Conservation (phyloP, 2,888 invertebrate genomes). For the Cryptocephalus moraei region DNA sequence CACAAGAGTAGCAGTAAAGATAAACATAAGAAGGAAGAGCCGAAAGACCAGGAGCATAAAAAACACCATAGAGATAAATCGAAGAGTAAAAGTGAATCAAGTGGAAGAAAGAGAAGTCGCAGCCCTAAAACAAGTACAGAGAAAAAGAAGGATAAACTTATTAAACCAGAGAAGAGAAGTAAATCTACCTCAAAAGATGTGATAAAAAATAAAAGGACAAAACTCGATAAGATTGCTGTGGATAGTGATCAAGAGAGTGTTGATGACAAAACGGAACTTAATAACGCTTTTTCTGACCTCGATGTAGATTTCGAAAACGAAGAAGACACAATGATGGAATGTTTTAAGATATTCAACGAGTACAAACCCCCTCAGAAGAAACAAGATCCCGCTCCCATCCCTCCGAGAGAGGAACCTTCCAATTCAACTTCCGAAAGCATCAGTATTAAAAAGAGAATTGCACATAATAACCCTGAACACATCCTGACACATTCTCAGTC, state of each 20-base stretch:
- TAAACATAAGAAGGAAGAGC: slow-evolving; percentile 22
- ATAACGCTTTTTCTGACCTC: slow-evolving; percentile 5
- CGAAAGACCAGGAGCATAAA: slow-evolving; percentile 12
- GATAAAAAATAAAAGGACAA: not conserved
- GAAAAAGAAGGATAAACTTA: not conserved
- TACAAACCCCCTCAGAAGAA: slow-evolving; percentile 42
- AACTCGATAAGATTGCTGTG: slow-evolving; percentile 1
- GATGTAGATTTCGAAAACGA: slow-evolving; percentile 41
- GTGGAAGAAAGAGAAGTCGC: not conserved
- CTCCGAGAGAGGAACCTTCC: not conserved
- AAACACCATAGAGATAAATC: slow-evolving; percentile 3
- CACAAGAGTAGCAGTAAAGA: slow-evolving; percentile 34
- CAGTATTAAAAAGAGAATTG: slow-evolving; percentile 54
- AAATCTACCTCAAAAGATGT: not conserved
- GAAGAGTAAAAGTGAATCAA: not conserved
- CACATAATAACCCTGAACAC: slow-evolving; percentile 52
- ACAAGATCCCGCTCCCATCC: not conserved
- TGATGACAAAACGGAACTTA: slow-evolving; percentile 9
- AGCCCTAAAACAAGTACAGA: not conserved
- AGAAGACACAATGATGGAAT: slow-evolving; percentile 56
- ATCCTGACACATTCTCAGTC: slow-evolving; percentile 33
- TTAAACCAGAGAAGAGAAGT: slow-evolving; percentile 10
- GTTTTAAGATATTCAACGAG: slow-evolving; percentile 79
- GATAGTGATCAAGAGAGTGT: slow-evolving; percentile 7
- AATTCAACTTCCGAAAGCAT: slow-evolving; percentile 14